A percentile compares a stretch with the other conserved stretches of the same genome.
Evolutionary conservation across 2,113 vertebrate species (phyloP).

Genomic region (Dromaius novaehollandiae): DNA sequence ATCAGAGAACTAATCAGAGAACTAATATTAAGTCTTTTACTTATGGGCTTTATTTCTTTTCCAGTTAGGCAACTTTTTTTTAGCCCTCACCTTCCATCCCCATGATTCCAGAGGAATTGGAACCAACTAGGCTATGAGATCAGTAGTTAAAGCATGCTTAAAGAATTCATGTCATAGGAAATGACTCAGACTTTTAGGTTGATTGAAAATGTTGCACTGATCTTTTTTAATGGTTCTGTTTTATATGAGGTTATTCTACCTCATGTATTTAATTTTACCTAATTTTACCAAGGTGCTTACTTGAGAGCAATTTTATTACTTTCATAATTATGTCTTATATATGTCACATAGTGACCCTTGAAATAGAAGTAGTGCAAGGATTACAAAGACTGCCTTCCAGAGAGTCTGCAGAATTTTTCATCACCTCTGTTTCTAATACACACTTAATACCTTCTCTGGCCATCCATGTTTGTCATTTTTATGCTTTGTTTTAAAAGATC

Average conservation of each 20-base stretch:
- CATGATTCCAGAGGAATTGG: not conserved
- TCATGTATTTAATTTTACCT: not conserved
- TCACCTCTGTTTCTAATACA: not conserved
- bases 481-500: not conserved
- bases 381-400: not conserved
- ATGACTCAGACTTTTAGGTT: not conserved
- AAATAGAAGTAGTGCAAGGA: not conserved
- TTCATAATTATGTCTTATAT: not conserved
- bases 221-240: not conserved
- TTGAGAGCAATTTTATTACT: not conserved
- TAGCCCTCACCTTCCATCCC: not conserved
- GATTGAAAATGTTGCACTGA: not conserved
- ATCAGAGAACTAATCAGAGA: not conserved
- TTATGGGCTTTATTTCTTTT: not conserved
- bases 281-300: not conserved
- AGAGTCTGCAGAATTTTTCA: not conserved
- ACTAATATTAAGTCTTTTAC: not conserved
- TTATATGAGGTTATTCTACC: not conserved
- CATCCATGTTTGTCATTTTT: not conserved
- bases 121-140: not conserved
- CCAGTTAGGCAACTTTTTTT: not conserved
- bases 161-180: not conserved
- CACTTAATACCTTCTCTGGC: not conserved
- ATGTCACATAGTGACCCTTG: not conserved
- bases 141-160: not conserved